Percentiles rank a stretch among this genome's conserved stretches.
phyloP scores from a whole-genome alignment of 1,140 invertebrate species.

The Physella acuta region DNA sequence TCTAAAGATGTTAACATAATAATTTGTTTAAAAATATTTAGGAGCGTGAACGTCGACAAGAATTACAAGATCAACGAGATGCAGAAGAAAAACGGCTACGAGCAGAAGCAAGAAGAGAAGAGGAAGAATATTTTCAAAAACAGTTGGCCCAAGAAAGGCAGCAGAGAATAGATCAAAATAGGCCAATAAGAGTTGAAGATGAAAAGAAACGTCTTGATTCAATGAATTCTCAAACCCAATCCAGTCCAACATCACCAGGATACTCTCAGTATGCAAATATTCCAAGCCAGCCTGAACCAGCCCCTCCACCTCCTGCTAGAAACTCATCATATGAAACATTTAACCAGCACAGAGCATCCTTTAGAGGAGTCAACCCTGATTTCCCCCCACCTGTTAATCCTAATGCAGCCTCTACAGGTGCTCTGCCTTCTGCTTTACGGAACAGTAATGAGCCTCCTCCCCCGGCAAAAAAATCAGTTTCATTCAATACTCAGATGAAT shows the following conservation, averaged over 20 bases:
- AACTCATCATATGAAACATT: conserved; percentile 44
- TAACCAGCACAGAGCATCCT: conserved; percentile 15
- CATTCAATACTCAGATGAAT: conserved; percentile 54
- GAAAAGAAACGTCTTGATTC: conserved; percentile 43
- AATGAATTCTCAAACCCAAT: conserved; percentile 22
- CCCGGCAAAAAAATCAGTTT: conserved; percentile 56
- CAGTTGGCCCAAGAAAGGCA: conserved; percentile 42
- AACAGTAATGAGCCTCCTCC: conserved; percentile 15
- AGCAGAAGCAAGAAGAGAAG: conserved; percentile 43
- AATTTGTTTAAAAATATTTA: too few species aligned
- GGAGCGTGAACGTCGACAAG: conserved; percentile 49
- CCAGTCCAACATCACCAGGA: background rate
- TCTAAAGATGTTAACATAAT: too few species aligned
- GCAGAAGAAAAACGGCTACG: conserved; percentile 45
- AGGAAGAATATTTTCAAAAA: conserved; percentile 44
- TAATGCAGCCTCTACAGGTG: background rate
- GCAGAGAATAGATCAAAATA: conserved; percentile 40
- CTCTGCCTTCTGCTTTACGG: conserved; percentile 13
- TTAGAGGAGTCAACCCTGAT: background rate
- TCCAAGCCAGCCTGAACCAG: conserved; percentile 11
- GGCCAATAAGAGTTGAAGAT: conserved; percentile 44
- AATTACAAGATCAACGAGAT: conserved; percentile 49
- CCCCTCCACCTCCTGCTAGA: conserved; percentile 47
- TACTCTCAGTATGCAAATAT: conserved; percentile 21
- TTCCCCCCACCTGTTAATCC: conserved; percentile 8